Conservation (phyloP, 2,797 vertebrate genomes). For the Nyctalus aviator region DNA sequence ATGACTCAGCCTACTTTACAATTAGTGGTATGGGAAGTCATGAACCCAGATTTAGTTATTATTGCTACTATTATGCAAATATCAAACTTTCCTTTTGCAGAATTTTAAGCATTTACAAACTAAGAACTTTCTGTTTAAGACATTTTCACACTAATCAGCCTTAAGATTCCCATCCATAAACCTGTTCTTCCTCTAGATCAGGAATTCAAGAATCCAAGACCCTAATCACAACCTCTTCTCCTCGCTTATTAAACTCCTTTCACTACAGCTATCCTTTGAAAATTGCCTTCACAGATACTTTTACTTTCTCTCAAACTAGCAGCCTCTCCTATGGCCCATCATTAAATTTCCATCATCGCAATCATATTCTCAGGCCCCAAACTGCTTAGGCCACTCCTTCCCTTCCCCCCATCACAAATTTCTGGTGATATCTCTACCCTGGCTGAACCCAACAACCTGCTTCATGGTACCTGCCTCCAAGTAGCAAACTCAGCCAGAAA, state of each 20-base stretch:
- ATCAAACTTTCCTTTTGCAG: constrained; percentile 6
- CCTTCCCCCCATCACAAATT: background rate
- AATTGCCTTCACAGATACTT: background rate
- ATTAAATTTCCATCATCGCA: background rate
- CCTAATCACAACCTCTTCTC: background rate
- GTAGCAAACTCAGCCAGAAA: background rate
- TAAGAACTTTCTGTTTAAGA: background rate
- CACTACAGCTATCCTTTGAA: background rate
- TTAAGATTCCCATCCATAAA: constrained; percentile 14
- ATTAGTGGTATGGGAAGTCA: background rate
- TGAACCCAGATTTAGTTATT: background rate
- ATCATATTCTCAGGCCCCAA: background rate
- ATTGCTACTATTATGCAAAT: background rate
- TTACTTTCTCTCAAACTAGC: background rate
- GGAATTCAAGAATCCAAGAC: background rate
- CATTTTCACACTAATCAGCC: background rate
- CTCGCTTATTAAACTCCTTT: background rate
- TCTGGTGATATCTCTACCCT: background rate
- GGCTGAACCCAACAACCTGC: background rate
- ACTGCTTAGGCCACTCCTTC: background rate
- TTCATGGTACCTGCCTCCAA: background rate
- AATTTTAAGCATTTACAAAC: constrained; percentile 19
- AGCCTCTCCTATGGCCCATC: background rate
- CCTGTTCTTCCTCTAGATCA: background rate
- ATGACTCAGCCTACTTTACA: background rate